Base-by-base conservation (phyloP, 2,797 vertebrate species). In the Acanthurus tractus region DNA sequence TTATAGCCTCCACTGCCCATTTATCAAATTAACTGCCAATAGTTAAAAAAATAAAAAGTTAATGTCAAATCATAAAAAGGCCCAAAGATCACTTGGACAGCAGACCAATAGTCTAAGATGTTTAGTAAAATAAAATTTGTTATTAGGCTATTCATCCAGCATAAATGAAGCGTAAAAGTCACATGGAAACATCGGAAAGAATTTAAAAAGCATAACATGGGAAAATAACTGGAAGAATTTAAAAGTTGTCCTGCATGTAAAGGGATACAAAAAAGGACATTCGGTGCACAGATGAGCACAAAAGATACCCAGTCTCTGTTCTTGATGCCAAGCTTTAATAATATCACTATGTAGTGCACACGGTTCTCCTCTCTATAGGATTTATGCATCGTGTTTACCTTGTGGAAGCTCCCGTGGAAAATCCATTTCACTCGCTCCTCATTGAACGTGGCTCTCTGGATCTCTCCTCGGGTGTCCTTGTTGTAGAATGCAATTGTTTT, bases 391-490 rank as follows among this genome's bases (percentile, higher is more conserved):
- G 25, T 87, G 77, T 90, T 96, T 97, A 99, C 98, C 98, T 99
- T 99, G 92, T 99, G 98, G 93, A 99, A 99, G 93, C 98, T 99
- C 79, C 98, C 98, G 66, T 98, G 98, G 95, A 99, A 99, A 88
- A 99, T 87, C 85, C 94, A 96, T 94, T 97, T 99, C 71, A 99
- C 91, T 81, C 95, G 95, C 40, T 97, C 96, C 74, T 95, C 96
- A 89, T 98, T 97, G 92, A 99, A 99, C 14, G 92, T 93, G 73
- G 97, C 94, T 64, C 92, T 97, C 92, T 99, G 98, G 75, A 96
- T 91, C 74, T 99, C 97, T 77, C 98, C 98, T 87, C 96, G 94
- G 83, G 94, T 95, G 92, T 99, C 97, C 89, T 99, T 99, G 93
- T 99, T 99, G 92, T 99, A 99, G 95, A 99, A 99, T 1, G 97